Conservation (phyloP, 2,113 vertebrate genomes). For the Hemibagrus wyckioides region DNA sequence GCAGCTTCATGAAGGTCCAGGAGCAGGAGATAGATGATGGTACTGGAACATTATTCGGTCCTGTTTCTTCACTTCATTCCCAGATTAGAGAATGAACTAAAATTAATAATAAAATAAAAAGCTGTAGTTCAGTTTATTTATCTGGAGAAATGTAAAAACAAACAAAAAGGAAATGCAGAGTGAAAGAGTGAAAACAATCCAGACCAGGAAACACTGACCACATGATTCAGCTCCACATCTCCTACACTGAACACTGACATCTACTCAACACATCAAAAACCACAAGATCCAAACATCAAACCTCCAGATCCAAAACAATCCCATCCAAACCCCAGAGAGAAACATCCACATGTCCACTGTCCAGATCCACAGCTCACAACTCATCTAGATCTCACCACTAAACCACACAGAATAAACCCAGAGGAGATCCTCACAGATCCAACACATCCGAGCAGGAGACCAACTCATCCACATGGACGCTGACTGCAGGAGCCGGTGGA, state of each 20-base stretch:
- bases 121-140: background rate
- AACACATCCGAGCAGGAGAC: too few species aligned
- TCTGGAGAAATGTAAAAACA: too few species aligned
- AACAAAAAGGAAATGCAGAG: background rate
- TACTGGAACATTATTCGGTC: background rate
- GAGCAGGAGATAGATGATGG: background rate
- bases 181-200: background rate
- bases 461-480: too few species aligned
- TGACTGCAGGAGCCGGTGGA: too few species aligned
- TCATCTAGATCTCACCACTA: too few species aligned
- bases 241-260: background rate
- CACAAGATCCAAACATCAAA: background rate
- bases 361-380: background rate
- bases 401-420: too few species aligned
- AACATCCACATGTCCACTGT: too few species aligned
- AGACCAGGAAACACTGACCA: background rate
- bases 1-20: background rate
- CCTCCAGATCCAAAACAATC: too few species aligned
- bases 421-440: too few species aligned
- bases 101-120: background rate
- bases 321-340: too few species aligned
- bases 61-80: background rate
- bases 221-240: background rate
- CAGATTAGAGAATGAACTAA: background rate
- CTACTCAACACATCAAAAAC: background rate